A percentile compares a stretch with the other conserved stretches of the same genome.
These are phyloP conservation scores for Peribatodes rhomboidaria DNA, from an alignment of 2,888 invertebrate genomes.

Conservation along the genomic window DNA sequence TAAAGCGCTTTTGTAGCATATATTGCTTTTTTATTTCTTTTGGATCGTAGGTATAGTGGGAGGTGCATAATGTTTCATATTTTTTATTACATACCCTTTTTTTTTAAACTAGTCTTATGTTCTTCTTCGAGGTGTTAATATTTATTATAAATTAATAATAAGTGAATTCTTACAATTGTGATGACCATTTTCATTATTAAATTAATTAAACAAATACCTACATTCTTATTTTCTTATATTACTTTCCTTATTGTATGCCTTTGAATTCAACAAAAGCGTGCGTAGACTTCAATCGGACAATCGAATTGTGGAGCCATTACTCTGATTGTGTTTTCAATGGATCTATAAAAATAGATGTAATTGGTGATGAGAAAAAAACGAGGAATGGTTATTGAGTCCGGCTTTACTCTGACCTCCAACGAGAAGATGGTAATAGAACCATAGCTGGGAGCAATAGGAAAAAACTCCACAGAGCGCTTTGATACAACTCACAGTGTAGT, in stretches of 20 bases:
- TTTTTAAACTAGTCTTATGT: too few relatives aligned
- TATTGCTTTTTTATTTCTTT: conserved; percentile 1
- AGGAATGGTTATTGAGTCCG: conserved; percentile 66
- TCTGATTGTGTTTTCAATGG: conserved; percentile 73
- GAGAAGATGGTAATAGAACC: conserved; percentile 19
- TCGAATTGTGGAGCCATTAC: conserved; percentile 72
- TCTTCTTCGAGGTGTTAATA: too few relatives aligned
- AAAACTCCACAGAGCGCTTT: neutral
- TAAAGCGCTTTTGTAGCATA: conserved; percentile 8
- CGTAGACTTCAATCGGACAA: conserved; percentile 62
- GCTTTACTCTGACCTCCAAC: conserved; percentile 49
- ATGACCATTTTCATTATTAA: neutral
- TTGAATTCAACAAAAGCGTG: conserved; percentile 66
- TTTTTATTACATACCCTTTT: too few relatives aligned
- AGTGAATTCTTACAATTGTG: neutral
- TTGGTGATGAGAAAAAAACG: conserved; percentile 75
- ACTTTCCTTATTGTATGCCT: conserved; percentile 45
- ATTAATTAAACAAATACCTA: neutral
- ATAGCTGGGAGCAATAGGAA: neutral
- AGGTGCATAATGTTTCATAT: too few relatives aligned
- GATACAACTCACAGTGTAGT: neutral
- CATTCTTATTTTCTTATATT: conserved; percentile 11
- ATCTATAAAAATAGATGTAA: conserved; percentile 76
- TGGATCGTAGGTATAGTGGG: neutral
- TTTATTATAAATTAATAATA: neutral